Conservation (phyloP, 1,140 invertebrate species). For the Ptiloglossa arizonensis region DNA sequence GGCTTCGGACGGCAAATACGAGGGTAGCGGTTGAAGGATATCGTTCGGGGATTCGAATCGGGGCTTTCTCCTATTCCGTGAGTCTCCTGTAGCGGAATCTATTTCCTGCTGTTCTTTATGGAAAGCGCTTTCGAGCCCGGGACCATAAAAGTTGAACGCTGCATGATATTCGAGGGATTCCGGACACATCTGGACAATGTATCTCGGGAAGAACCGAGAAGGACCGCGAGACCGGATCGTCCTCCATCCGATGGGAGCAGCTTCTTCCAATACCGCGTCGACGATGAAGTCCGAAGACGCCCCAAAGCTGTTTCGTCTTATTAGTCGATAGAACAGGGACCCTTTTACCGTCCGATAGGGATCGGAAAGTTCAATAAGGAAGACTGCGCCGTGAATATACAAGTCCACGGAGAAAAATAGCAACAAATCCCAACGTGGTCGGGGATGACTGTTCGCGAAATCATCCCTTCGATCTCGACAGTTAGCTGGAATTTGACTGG, state of each 20-base stretch:
- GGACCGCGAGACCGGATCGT: neutral
- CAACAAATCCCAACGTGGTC: too few species aligned
- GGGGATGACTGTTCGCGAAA: too few species aligned
- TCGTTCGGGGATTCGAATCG: neutral
- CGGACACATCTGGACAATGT: slow-evolving; percentile 16
- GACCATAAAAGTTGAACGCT: slow-evolving; percentile 36
- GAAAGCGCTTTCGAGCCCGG: slow-evolving; percentile 8
- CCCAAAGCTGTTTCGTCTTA: too few species aligned
- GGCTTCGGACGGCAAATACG: slow-evolving; percentile 3
- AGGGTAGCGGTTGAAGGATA: neutral
- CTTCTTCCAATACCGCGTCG: neutral
- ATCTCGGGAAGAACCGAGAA: neutral
- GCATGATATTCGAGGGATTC: slow-evolving; percentile 23
- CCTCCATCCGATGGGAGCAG: neutral
- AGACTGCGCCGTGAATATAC: too few species aligned
- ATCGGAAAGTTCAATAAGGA: too few species aligned
- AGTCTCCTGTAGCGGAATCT: neutral
- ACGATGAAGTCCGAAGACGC: neutral
- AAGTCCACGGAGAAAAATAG: too few species aligned
- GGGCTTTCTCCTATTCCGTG: neutral
- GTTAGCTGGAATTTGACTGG: too few species aligned
- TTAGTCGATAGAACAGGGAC: too few species aligned
- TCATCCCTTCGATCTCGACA: too few species aligned
- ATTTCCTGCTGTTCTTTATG: slow-evolving; percentile 27
- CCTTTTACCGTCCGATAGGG: too few species aligned